Evolutionary conservation across 2,797 vertebrate genomes (phyloP).

Genomic region (Microtus agrestis): DNA sequence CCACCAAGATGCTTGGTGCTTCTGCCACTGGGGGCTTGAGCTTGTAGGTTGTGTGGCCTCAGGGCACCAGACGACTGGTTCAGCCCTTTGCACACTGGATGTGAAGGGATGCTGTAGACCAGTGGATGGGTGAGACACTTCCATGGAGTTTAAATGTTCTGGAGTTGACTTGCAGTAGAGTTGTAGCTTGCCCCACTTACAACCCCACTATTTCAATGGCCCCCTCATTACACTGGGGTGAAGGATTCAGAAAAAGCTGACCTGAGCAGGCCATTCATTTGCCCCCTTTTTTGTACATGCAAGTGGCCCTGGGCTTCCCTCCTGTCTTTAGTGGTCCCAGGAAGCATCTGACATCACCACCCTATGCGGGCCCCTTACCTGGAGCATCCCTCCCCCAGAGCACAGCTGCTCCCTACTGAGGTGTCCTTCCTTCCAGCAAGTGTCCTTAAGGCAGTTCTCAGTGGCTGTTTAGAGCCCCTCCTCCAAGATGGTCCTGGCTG

Average conservation of each 20-base stretch:
- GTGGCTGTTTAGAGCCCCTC: neutral
- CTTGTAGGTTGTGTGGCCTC: neutral
- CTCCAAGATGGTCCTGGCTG: neutral
- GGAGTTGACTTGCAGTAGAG: neutral
- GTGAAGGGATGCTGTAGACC: neutral
- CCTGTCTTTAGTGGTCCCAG: neutral
- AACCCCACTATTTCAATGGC: neutral
- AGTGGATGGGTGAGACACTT: neutral
- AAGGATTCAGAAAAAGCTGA: neutral
- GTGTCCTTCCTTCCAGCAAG: neutral
- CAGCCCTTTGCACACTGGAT: neutral
- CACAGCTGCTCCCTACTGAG: neutral
- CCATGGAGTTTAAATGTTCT: neutral
- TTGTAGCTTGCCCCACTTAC: neutral
- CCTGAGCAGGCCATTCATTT: neutral
- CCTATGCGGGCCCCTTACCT: neutral
- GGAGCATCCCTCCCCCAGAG: neutral
- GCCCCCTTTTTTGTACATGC: neutral
- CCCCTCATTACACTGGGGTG: neutral
- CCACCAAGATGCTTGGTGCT: neutral
- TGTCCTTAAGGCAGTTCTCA: neutral
- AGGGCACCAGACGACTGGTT: neutral
- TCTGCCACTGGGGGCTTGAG: neutral
- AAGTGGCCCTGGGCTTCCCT: neutral
- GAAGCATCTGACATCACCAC: neutral